A percentile compares a stretch with the other conserved stretches of the same genome.
These are phyloP conservation scores for Trichonephila clavipes DNA, from an alignment of 1,140 invertebrate species.

Conservation along the genomic window DNA sequence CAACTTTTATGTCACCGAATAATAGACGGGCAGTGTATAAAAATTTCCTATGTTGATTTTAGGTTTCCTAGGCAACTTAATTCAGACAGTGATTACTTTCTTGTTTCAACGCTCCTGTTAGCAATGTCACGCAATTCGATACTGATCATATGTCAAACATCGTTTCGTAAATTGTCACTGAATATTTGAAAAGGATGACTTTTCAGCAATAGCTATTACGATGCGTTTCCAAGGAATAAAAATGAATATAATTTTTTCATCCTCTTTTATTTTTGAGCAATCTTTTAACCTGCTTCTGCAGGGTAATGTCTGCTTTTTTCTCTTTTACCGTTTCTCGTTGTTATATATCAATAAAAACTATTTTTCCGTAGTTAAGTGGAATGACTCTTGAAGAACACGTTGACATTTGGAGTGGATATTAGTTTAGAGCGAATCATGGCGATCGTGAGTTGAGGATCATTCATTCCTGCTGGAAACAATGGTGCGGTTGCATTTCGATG, in stretches of 20 bases:
- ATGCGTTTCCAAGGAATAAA: constrained; percentile 13
- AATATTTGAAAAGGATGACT: constrained; percentile 28
- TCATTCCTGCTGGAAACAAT: neutral
- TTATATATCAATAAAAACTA: constrained; percentile 19
- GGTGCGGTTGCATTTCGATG: constrained; percentile 25
- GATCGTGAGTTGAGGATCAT: neutral
- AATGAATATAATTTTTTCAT: neutral
- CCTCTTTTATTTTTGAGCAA: neutral
- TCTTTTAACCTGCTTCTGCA: constrained; percentile 20
- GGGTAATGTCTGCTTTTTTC: neutral
- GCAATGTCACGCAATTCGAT: neutral
- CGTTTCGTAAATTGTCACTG: constrained; percentile 29
- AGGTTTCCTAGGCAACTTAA: neutral
- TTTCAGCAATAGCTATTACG: neutral
- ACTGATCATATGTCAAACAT: constrained; percentile 38
- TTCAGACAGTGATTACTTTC: constrained; percentile 28
- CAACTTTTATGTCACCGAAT: constrained; percentile 10
- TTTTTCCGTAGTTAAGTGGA: constrained; percentile 35
- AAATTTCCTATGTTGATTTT: neutral
- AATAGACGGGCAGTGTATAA: neutral
- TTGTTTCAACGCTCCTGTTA: constrained; percentile 11
- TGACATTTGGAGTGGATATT: constrained; percentile 31
- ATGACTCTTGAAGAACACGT: constrained; percentile 23
- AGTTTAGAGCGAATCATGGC: neutral
- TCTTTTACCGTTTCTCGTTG: neutral